Conservation (phyloP, 2,888 invertebrate species). For the Disparrhopalites patrizii region DNA sequence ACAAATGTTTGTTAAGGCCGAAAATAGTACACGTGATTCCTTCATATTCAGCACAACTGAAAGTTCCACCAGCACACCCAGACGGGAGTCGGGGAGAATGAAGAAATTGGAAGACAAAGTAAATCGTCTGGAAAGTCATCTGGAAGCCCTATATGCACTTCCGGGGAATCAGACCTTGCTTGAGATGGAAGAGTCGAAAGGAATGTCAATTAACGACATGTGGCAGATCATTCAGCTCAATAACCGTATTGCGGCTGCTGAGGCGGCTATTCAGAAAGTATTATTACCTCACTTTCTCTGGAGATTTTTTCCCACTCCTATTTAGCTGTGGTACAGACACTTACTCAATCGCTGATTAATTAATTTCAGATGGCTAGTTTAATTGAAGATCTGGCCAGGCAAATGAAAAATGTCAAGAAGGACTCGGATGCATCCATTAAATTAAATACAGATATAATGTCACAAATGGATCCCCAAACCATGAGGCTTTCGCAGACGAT, state of each 20-base stretch:
- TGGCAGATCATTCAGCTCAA: constrained; percentile 63
- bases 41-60: too few species aligned
- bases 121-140: constrained; percentile 51
- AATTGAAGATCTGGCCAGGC: constrained; percentile 58
- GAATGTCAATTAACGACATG: constrained; percentile 57
- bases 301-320: not conserved
- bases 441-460: not conserved
- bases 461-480: too few species aligned
- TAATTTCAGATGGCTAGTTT: constrained; percentile 55
- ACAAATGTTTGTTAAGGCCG: too few species aligned
- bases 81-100: not conserved
- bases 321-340: too few species aligned
- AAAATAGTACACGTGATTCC: too few species aligned
- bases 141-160: constrained; percentile 53
- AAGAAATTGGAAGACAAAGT: constrained; percentile 48
- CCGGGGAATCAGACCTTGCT: constrained; percentile 54
- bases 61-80: constrained; percentile 30
- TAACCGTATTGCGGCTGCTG: constrained; percentile 63
- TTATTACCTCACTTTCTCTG: not conserved
- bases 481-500: too few species aligned
- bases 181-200: constrained; percentile 38
- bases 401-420: constrained; percentile 47
- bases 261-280: constrained; percentile 56
- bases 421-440: constrained; percentile 12
- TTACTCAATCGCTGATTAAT: too few species aligned